Evolutionary conservation across 2,888 invertebrate species (phyloP).

Genomic region (Dione juno): DNA sequence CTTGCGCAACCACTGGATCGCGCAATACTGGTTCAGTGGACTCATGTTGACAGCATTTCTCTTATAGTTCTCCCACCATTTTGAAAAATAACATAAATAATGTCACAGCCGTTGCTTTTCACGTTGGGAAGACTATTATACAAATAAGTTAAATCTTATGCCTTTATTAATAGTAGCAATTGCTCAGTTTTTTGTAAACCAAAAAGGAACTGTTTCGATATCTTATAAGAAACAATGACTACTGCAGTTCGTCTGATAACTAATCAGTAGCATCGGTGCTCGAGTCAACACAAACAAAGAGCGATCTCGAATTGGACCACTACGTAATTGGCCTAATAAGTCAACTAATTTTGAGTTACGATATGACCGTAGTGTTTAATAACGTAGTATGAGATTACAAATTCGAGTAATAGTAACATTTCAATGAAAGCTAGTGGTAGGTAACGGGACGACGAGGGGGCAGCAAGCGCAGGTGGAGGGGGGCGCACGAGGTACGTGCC

Average conservation of each 20-base stretch:
- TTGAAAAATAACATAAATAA: conserved; percentile 29
- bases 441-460: conserved; percentile 65
- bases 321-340: conserved; percentile 35
- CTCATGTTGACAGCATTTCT: conserved; percentile 68
- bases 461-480: conserved; percentile 52
- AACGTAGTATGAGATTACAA: conserved; percentile 56
- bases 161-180: background rate
- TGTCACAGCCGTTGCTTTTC: conserved; percentile 39
- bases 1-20: conserved; percentile 74
- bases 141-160: background rate
- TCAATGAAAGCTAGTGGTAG: conserved; percentile 79
- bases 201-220: background rate
- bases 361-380: conserved; percentile 43
- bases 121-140: background rate
- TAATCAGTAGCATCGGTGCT: background rate
- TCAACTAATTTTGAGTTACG: conserved; percentile 46
- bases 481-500: conserved; percentile 77
- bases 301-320: background rate
- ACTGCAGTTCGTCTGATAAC: background rate
- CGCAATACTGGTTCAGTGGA: conserved; percentile 74
- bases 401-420: conserved; percentile 68
- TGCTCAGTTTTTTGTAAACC: background rate
- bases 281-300: conserved; percentile 13
- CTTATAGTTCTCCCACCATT: conserved; percentile 46
- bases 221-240: background rate